phyloP scores from a whole-genome alignment of 2,888 invertebrate genomes.

The Xestia xanthographa region DNA sequence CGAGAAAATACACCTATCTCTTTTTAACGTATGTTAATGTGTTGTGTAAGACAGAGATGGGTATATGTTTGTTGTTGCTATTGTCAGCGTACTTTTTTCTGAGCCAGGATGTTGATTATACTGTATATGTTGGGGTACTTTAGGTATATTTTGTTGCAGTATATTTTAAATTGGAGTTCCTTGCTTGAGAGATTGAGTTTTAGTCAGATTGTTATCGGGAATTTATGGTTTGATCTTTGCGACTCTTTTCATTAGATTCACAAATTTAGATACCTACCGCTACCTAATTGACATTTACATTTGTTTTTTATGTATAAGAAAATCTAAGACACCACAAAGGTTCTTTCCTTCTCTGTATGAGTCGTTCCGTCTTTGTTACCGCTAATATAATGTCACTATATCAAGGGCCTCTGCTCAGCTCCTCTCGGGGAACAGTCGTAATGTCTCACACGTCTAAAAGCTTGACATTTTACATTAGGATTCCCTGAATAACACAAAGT shows the following conservation, averaged over 20 bases:
- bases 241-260: neutral
- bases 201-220: conserved; percentile 1
- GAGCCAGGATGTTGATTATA: conserved; percentile 63
- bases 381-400: too few relatives aligned
- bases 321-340: neutral
- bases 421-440: too few relatives aligned
- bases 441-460: too few relatives aligned
- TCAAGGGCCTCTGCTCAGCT: too few relatives aligned
- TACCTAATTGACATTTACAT: neutral
- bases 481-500: too few relatives aligned
- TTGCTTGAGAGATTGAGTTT: conserved; percentile 7
- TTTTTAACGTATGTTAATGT: conserved; percentile 52
- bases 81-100: conserved; percentile 72
- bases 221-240: neutral
- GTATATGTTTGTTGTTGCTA: conserved; percentile 59
- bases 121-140: conserved; percentile 46
- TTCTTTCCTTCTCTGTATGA: too few relatives aligned
- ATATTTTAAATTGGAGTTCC: conserved; percentile 45
- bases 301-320: too few relatives aligned
- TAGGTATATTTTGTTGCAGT: conserved; percentile 45
- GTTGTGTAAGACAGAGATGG: conserved; percentile 67
- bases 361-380: too few relatives aligned
- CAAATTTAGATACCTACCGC: too few relatives aligned
- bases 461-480: too few relatives aligned
- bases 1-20: conserved; percentile 66